Conservation (phyloP, 2,113 vertebrate species). For the Pholis gunnellus region DNA sequence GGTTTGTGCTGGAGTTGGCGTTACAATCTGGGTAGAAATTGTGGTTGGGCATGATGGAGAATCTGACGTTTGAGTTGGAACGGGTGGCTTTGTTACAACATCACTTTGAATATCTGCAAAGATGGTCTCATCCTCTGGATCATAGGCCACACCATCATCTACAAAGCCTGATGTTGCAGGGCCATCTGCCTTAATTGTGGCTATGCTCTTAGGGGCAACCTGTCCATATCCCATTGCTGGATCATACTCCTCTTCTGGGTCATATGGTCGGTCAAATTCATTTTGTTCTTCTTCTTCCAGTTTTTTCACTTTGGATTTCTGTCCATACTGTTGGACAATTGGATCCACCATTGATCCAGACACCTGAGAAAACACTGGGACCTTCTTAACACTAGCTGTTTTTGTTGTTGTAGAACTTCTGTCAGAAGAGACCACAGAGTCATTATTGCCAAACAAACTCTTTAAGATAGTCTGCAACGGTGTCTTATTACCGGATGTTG, state of each 20-base stretch:
- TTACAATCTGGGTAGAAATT: slow-evolving; percentile 22
- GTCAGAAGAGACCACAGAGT: slow-evolving; percentile 55
- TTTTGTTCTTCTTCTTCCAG: slow-evolving; percentile 85
- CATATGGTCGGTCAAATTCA: slow-evolving; percentile 92
- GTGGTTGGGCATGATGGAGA: slow-evolving; percentile 15
- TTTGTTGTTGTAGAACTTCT: slow-evolving; percentile 39
- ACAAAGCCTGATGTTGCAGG: slow-evolving; percentile 61
- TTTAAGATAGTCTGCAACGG: slow-evolving; percentile 93
- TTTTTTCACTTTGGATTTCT: slow-evolving; percentile 87
- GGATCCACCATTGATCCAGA: slow-evolving; percentile 87
- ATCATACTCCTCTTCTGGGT: slow-evolving; percentile 96
- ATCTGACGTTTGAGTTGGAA: slow-evolving; percentile 54
- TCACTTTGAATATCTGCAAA: slow-evolving; percentile 91
- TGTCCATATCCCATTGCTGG: slow-evolving; percentile 83
- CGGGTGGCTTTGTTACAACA: slow-evolving; percentile 71
- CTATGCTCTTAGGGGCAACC: slow-evolving; percentile 55
- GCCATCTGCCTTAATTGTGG: slow-evolving; percentile 63
- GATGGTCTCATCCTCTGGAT: slow-evolving; percentile 96
- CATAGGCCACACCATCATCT: slow-evolving; percentile 94
- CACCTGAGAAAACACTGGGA: slow-evolving; percentile 55
- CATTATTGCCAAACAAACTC: slow-evolving; percentile 89
- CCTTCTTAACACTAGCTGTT: slow-evolving; percentile 48
- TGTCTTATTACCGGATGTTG: slow-evolving; percentile 65
- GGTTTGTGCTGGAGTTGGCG: slow-evolving; percentile 26
- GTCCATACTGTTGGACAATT: slow-evolving; percentile 94